A percentile compares a stretch with the other conserved stretches of the same genome.
phyloP scores from a whole-genome alignment of 2,113 vertebrate genomes.

The Heterotilapia buettikoferi region DNA sequence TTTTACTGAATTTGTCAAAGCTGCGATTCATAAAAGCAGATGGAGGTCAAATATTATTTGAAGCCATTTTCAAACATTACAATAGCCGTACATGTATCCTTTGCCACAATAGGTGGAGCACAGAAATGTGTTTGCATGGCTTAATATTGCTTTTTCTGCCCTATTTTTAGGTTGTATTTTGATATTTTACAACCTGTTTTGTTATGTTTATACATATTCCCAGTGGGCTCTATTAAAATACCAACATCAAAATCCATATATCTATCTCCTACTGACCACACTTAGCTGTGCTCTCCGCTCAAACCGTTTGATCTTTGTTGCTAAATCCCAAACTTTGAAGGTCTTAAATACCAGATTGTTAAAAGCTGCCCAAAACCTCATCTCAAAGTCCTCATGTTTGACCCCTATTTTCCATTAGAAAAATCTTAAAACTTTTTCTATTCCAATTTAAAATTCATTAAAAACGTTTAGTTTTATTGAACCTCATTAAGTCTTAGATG shows the following conservation, averaged over 20 bases:
- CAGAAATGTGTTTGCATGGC: neutral
- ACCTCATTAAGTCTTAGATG: neutral
- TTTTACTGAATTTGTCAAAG: slow-evolving; percentile 2
- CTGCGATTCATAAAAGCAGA: neutral
- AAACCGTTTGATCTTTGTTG: slow-evolving; percentile 1
- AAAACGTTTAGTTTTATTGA: neutral
- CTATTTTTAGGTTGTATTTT: slow-evolving; percentile 36
- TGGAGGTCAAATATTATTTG: slow-evolving; percentile 14
- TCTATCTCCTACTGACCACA: slow-evolving; percentile 39
- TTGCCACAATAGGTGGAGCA: neutral
- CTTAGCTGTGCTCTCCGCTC: neutral
- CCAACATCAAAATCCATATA: slow-evolving; percentile 47
- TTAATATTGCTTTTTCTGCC: neutral
- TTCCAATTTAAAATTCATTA: neutral
- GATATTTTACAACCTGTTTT: slow-evolving; percentile 31
- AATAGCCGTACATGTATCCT: neutral
- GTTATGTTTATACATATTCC: slow-evolving; percentile 28
- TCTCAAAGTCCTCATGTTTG: neutral
- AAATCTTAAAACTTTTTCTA: neutral
- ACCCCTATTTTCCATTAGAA: neutral
- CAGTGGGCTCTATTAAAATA: slow-evolving; percentile 53
- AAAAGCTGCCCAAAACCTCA: neutral
- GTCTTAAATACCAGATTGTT: neutral
- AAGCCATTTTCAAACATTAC: neutral
- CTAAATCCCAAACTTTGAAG: neutral